A percentile compares a stretch with the other conserved stretches of the same genome.
Evolutionary conservation across 2,113 vertebrate species (phyloP).

Genomic region (Misgurnus mizolepis): DNA sequence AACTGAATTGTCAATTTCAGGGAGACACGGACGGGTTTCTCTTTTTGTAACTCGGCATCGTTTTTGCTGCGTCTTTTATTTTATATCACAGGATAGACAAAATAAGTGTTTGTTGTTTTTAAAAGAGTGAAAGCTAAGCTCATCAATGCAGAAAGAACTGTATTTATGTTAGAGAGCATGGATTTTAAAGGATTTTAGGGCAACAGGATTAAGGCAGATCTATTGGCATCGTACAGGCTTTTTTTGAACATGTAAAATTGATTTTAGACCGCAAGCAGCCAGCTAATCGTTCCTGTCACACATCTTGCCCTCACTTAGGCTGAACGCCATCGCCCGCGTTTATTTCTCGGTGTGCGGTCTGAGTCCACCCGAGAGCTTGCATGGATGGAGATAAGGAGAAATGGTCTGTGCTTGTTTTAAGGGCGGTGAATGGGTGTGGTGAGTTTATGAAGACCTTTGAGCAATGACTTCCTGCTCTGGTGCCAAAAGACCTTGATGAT

Average conservation of each 20-base stretch:
- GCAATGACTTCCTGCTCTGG: background rate
- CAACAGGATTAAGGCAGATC: conserved; percentile 73
- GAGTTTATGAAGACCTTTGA: background rate
- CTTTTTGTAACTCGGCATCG: conserved; percentile 34
- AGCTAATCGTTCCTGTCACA: conserved; percentile 49
- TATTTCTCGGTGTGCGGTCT: conserved; percentile 12
- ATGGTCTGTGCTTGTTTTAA: background rate
- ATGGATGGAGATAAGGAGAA: background rate
- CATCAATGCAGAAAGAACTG: conserved; percentile 67
- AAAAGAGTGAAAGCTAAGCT: conserved; percentile 64
- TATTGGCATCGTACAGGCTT: conserved; percentile 73
- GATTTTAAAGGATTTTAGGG: conserved; percentile 72
- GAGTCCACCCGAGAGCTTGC: background rate
- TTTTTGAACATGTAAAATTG: conserved; percentile 67
- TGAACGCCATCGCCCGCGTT: conserved; percentile 50
- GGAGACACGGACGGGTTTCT: conserved; percentile 39
- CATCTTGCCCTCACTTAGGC: conserved; percentile 62
- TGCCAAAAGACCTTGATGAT: background rate
- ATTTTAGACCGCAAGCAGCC: conserved; percentile 70
- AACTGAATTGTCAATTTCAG: conserved; percentile 52
- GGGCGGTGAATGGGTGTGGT: background rate
- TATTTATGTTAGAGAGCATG: conserved; percentile 68
- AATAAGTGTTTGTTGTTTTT: conserved; percentile 29
- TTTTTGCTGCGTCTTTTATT: conserved; percentile 12
- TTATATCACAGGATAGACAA: conserved; percentile 11